Conservation (phyloP, 2,797 vertebrate species). For the Cossypha polioptera region DNA sequence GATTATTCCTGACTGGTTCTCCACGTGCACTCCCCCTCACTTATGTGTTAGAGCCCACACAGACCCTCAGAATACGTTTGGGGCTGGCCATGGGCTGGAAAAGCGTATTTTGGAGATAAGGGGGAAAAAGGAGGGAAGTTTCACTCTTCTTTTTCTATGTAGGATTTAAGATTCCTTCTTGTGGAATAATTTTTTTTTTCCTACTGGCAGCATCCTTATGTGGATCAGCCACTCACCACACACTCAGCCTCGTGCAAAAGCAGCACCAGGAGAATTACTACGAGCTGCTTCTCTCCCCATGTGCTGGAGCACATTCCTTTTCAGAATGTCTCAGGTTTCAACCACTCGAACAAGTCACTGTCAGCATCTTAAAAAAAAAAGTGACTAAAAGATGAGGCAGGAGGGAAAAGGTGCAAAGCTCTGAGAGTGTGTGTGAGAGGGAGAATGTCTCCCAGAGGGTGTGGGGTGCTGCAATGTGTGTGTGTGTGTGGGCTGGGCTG, state of each 20-base stretch:
- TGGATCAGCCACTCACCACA: background rate
- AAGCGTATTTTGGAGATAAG: background rate
- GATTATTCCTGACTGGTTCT: background rate
- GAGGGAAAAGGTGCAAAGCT: conserved; percentile 5
- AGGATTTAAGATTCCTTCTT: background rate
- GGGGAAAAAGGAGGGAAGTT: background rate
- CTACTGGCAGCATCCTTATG: background rate
- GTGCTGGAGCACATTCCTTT: background rate
- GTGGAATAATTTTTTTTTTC: background rate
- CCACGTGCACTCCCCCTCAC: background rate
- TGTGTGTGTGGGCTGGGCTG: background rate
- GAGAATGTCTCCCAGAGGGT: background rate
- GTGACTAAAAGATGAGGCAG: background rate
- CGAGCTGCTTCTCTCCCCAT: background rate
- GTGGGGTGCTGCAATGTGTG: background rate
- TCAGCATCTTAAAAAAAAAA: background rate
- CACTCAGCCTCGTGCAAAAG: background rate
- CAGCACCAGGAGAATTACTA: background rate
- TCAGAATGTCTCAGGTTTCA: background rate
- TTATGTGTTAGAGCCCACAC: background rate
- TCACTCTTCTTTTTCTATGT: background rate
- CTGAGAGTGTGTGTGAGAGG: background rate
- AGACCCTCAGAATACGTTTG: background rate
- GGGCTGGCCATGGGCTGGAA: background rate
- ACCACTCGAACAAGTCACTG: background rate